These are phyloP conservation scores for Xylota segnis DNA, from an alignment of 2,888 invertebrate genomes.

Conservation along the genomic window DNA sequence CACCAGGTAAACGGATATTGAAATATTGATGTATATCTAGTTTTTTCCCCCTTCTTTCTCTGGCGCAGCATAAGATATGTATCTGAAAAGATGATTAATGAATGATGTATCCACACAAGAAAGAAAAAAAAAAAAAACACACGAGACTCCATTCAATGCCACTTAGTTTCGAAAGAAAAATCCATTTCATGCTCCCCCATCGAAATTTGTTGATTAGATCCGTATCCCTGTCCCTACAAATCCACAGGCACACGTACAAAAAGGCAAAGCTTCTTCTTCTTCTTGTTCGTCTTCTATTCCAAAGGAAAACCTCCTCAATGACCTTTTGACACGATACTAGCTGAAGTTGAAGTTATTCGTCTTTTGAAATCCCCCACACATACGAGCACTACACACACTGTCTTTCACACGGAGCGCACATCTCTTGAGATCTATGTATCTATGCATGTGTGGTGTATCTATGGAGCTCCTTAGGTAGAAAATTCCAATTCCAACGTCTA, in stretches of 20 bases:
- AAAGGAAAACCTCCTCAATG: constrained; percentile 39
- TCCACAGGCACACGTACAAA: too few species aligned
- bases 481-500: constrained; percentile 46
- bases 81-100: constrained; percentile 67
- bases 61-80: constrained; percentile 37
- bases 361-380: constrained; percentile 37
- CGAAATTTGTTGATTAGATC: constrained; percentile 24
- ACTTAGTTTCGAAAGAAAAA: constrained; percentile 23
- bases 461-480: neutral
- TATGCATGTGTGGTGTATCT: constrained; percentile 20
- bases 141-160: constrained; percentile 42
- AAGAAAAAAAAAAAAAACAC: constrained; percentile 16
- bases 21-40: constrained; percentile 60
- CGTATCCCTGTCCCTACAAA: neutral
- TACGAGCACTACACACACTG: neutral
- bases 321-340: constrained; percentile 69
- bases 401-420: neutral
- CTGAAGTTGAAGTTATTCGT: constrained; percentile 52
- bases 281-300: too few species aligned
- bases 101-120: constrained; percentile 51
- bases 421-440: constrained; percentile 13
- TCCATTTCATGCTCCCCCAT: constrained; percentile 5
- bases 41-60: constrained; percentile 7
- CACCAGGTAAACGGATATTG: constrained; percentile 39
- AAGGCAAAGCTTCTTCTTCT: too few species aligned